phyloP scores from a whole-genome alignment of 2,113 vertebrate genomes.

The Ciconia stormi region DNA sequence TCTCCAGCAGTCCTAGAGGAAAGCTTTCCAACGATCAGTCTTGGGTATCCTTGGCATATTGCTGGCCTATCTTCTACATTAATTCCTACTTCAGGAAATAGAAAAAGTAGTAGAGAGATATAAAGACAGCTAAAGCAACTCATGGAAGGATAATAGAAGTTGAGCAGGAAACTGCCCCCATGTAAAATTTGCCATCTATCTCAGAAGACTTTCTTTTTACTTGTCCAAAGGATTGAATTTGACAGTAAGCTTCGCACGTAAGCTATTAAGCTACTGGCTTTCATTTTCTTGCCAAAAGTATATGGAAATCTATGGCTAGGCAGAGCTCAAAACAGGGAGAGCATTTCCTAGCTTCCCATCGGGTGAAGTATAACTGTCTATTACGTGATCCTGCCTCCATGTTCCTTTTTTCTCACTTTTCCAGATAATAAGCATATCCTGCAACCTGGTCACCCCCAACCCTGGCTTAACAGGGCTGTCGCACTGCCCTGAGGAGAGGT shows the following conservation, averaged over 20 bases:
- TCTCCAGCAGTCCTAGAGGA: rapidly evolving
- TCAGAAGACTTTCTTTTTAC: background rate
- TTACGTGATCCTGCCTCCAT: rapidly evolving
- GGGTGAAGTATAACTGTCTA: rapidly evolving
- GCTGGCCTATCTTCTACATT: background rate
- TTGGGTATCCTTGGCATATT: rapidly evolving
- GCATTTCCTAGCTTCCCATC: background rate
- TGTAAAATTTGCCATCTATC: background rate
- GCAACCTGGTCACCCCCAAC: background rate
- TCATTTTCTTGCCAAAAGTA: background rate
- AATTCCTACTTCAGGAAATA: background rate
- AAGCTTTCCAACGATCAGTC: background rate
- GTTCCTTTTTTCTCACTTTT: background rate
- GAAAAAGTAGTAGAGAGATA: background rate
- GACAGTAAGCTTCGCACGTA: background rate
- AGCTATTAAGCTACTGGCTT: background rate
- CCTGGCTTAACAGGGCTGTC: too few relatives aligned
- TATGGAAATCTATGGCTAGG: background rate
- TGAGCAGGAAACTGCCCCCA: background rate
- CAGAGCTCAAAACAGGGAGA: background rate
- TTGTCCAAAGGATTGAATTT: background rate
- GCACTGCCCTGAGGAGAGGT: background rate
- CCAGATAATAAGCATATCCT: rapidly evolving
- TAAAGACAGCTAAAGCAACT: background rate
- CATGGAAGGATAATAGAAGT: background rate